Evolutionary conservation across 2,797 vertebrate genomes (phyloP), one percentile per base, ranked within the genome.

Genomic region (Silurus aristotelis): DNA sequence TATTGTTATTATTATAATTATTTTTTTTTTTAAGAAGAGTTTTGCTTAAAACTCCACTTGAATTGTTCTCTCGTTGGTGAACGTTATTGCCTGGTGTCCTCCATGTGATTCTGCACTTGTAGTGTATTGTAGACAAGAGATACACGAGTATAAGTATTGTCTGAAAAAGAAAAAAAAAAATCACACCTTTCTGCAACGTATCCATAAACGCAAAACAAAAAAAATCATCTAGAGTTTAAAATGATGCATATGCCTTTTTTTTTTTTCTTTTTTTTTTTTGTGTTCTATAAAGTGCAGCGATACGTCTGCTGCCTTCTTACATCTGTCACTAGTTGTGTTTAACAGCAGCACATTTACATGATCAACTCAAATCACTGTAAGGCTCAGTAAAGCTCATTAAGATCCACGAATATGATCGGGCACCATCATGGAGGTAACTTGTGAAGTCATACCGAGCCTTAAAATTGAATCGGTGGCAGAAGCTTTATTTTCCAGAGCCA

Each of bases 101-200:
- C 82, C 66, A 68, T 85, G 80, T 87, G 67, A 85, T 83, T 83
- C 80, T 87, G 84, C 84, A 86, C 82, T 81, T 84, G 82, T 89
- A 88, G 82, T 92, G 90, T 94, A 89, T 90, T 90, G 92, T 93
- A 93, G 88, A 91, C 91, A 90, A 90, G 78, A 87, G 90, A 89
- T 91, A 88, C 90, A 83, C 80, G 89, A 87, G 93, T 90, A 89
- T 93, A 89, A 92, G 87, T 90, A 91, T 91, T 88, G 92, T 94
- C 89, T 87, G 76, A 27, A 75, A 91, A 82, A 85, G 86, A 91
- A 81, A 90, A 88, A 87, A 89, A 72, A 66, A 83, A 31, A 19
- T 56, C 88, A 87, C 89, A 85, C 89, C 82, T 91, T 89, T 83
- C 77, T 90, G 48, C 87, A 84, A 86, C 90, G 84, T 88, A 88